Conservation (phyloP, 2,113 vertebrate genomes). For the Ceyx melanurus region DNA sequence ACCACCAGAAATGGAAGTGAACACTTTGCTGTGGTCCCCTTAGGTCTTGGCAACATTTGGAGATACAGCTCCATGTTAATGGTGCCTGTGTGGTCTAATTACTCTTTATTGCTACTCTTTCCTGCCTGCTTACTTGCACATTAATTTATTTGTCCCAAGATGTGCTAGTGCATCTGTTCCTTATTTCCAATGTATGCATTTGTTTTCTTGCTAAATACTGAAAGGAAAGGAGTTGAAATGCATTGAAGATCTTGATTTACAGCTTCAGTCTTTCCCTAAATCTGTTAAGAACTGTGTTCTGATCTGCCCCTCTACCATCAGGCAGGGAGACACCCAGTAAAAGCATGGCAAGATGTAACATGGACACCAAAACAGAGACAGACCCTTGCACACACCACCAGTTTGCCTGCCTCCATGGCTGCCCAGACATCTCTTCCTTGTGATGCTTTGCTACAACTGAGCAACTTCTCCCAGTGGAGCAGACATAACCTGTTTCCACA, state of each 20-base stretch:
- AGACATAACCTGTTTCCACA: not conserved
- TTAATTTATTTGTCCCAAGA: conserved; percentile 42
- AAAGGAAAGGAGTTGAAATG: conserved; percentile 43
- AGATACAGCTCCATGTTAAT: not conserved
- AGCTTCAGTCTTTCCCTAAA: conserved; percentile 9
- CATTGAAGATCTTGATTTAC: conserved; percentile 57
- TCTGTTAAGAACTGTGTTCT: conserved; percentile 15
- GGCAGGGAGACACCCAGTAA: not conserved
- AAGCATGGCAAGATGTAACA: not conserved
- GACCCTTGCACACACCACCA: not conserved
- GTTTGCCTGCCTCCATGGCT: not conserved
- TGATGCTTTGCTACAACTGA: rapidly evolving
- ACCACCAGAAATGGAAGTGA: not conserved
- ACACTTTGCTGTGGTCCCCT: not conserved
- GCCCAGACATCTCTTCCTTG: not conserved
- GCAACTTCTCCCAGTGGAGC: not conserved
- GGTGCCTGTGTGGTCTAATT: conserved; percentile 51
- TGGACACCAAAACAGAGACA: not conserved
- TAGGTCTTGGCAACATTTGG: not conserved
- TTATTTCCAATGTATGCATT: conserved; percentile 56
- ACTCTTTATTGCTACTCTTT: not conserved
- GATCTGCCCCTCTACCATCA: not conserved
- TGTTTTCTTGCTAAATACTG: conserved; percentile 33
- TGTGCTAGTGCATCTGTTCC: conserved; percentile 20
- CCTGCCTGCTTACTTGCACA: not conserved